Percentiles rank a stretch among this genome's conserved stretches.
phyloP scores from a whole-genome alignment of 2,888 invertebrate species.

The Meiosimyza platycephala region DNA sequence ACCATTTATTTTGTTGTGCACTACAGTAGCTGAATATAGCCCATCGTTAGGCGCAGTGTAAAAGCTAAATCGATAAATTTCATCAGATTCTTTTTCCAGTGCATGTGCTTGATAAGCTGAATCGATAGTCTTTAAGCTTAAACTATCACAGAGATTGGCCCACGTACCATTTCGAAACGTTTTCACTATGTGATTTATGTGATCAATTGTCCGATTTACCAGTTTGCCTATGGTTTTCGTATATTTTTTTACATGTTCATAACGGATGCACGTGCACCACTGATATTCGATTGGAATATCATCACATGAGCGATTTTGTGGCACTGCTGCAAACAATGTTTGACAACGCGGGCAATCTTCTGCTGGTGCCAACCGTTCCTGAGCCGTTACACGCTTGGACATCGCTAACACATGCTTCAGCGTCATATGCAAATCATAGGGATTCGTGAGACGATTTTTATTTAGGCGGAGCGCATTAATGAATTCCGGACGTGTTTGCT shows the following conservation, averaged over 20 bases:
- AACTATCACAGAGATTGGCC: conserved; percentile 69
- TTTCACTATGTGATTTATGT: conserved; percentile 60
- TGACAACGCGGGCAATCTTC: conserved; percentile 75
- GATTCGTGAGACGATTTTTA: conserved; percentile 76
- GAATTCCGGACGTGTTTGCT: conserved; percentile 69
- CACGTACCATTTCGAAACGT: conserved; percentile 58
- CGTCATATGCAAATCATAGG: conserved; percentile 81
- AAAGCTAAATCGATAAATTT: conserved; percentile 74
- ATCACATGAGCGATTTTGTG: conserved; percentile 74
- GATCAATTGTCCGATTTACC: conserved; percentile 63
- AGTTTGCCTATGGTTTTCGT: conserved; percentile 70
- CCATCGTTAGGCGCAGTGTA: conserved; percentile 75
- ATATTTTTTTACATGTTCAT: conserved; percentile 60
- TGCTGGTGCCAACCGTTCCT: conserved; percentile 59
- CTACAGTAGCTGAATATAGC: conserved; percentile 78
- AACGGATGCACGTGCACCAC: conserved; percentile 83
- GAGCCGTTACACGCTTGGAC: conserved; percentile 66
- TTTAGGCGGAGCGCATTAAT: conserved; percentile 73
- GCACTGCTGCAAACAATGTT: conserved; percentile 73
- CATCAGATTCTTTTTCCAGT: no score
- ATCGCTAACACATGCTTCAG: conserved; percentile 73
- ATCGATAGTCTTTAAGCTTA: conserved; percentile 71
- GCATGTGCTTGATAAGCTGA: conserved; percentile 67
- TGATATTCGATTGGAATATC: conserved; percentile 77
- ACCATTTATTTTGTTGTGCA: conserved; percentile 60